Evolutionary conservation across 1,140 invertebrate genomes (phyloP), one percentile per base, ranked within the genome.

Genomic region (Tetragonula clypearis): DNA sequence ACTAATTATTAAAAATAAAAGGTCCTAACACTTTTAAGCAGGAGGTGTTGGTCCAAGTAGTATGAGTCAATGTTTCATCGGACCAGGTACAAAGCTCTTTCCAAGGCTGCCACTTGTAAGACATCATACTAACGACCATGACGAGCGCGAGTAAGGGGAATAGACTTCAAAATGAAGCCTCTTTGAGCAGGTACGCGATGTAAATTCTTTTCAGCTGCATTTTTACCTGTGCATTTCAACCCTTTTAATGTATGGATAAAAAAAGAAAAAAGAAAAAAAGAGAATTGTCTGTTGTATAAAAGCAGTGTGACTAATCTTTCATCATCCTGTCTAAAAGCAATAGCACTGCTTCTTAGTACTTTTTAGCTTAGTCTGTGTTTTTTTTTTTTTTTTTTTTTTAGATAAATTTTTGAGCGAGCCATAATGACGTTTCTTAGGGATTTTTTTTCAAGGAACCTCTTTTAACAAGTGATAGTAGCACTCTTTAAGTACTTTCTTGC

Each of bases 221-320:
- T 23, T 41, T 41, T 21, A 11, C 35, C 19, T 30, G 8, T 14
- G 53, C 14, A 49, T 30, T 73, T 73, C 41, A 49, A 2, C 49
- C 19, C 8, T 9, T 68, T 19, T 68, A 19, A 68, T 8, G 41
- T 49, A 49, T 11, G 26, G 17, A 17, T 68, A 15, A 55, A 2
- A 6, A 49, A 8, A 49, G 8, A 49, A 49, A 49, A 49, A 49
- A 49, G 0, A 49, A 9, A 49, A 49, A 49, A 49, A 49, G 6
- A n/a, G n/a, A 73, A 73, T 49, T 49, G 71, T 73, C 19, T n/a
- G 65, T 17, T 66, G 65, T n/a, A 62, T n/a, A 62, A 62, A 62
- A n/a, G 60, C 1, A n/a, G 9, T n/a, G 23, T 62, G 23, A 12
- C 60, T 21, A 62, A 21, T n/a, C 4, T 66, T 66, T 66, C 15